Conservation (phyloP, 2,113 vertebrate genomes). For the Pachyramphus minor region DNA sequence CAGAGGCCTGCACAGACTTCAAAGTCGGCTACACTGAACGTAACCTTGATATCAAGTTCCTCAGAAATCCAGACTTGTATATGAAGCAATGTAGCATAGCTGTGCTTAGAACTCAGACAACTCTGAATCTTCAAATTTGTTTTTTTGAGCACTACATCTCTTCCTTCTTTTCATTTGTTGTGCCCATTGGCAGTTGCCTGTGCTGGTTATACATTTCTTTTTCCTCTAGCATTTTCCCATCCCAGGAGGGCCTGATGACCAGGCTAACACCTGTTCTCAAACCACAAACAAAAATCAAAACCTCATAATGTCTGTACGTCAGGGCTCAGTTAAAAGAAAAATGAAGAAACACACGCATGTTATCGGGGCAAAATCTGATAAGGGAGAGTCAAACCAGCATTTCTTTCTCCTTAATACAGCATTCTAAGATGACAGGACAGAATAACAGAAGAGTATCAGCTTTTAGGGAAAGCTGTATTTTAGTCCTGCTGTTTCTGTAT, state of each 20-base stretch:
- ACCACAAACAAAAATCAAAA: not conserved
- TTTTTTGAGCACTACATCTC: not conserved
- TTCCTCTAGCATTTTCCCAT: not conserved
- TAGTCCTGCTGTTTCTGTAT: not conserved
- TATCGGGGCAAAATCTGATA: not conserved
- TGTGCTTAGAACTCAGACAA: not conserved
- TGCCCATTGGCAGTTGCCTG: not conserved
- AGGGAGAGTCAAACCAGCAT: not conserved
- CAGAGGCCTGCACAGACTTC: not conserved
- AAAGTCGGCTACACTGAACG: not conserved
- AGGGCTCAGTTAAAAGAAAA: not conserved
- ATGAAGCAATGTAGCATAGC: not conserved
- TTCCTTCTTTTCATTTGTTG: not conserved
- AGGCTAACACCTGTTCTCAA: not conserved
- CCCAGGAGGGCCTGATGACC: not conserved
- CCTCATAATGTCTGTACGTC: fast-evolving
- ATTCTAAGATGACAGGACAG: not conserved
- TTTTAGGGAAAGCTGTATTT: not conserved
- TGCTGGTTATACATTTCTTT: not conserved
- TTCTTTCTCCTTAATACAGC: not conserved
- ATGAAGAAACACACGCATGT: not conserved
- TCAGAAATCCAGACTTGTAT: not conserved
- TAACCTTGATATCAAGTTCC: not conserved
- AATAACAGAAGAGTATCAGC: not conserved
- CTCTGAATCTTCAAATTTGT: not conserved